Evolutionary conservation across 2,888 invertebrate genomes (phyloP).

Genomic region (Stramonita haemastoma): DNA sequence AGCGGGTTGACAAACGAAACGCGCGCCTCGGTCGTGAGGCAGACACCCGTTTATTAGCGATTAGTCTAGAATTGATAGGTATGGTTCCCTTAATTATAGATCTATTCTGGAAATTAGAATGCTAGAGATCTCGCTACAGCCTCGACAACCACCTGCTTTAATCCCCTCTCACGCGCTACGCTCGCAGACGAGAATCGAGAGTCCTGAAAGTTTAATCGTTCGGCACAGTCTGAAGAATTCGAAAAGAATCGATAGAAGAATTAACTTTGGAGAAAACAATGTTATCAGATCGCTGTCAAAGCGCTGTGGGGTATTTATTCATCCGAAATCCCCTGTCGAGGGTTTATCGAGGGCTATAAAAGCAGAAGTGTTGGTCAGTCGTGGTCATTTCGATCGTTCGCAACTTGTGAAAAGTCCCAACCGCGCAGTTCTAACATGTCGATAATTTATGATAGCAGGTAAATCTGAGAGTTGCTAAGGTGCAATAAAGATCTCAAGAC

Average conservation of each 20-base stretch:
- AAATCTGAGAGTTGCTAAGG: not conserved
- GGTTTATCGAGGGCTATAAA: conserved; percentile 18
- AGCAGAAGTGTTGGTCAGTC: not conserved
- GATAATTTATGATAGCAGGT: not conserved
- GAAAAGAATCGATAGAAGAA: not conserved
- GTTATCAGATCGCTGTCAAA: not conserved
- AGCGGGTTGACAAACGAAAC: no score
- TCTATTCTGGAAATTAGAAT: conserved; percentile 26
- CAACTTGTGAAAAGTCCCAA: conserved; percentile 18
- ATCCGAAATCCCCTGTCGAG: not conserved
- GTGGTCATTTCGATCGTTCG: not conserved
- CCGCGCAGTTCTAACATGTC: not conserved
- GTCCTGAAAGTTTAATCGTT: conserved; percentile 16
- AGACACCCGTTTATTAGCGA: not conserved
- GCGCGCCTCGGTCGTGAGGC: no score
- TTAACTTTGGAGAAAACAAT: conserved; percentile 1
- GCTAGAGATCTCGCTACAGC: not conserved
- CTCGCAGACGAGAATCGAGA: not conserved
- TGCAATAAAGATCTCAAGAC: not conserved
- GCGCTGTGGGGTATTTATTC: not conserved
- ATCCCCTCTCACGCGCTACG: not conserved
- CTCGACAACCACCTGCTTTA: conserved; percentile 26
- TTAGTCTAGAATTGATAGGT: conserved; percentile 21
- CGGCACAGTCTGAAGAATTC: not conserved
- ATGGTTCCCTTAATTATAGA: conserved; percentile 14